Base-by-base conservation (phyloP, 2,113 vertebrate species). In the Ondatra zibethicus region DNA sequence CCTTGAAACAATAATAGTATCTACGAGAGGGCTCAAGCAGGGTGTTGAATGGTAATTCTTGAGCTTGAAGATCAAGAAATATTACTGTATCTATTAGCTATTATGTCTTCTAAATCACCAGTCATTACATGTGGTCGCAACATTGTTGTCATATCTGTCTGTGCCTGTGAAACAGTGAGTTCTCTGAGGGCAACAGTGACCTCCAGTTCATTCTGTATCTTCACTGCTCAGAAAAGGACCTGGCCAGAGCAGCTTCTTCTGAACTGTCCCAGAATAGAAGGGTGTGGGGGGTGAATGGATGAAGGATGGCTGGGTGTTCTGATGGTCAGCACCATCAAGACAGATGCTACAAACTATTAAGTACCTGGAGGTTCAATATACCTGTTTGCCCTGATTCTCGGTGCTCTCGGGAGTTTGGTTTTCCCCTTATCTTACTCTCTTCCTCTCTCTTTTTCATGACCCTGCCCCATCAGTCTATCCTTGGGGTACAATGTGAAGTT, bases 401-500 rank as follows among this genome's bases (percentile, higher is more conserved):
- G 21, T 92, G 42, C 55, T 70, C 14, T 91, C 25, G 31, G 47
- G 47, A 3, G 19, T 63, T 61, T 13, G 14, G 21, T 82, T n/a
- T n/a, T 25, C 13, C 27, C 52, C 85, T 72, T 55, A 12, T 75
- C 89, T 97, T 50, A 42, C 23, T 93, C 81, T 84, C 29, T 36
- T 0, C 13, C 72, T 96, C 39, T 85, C 58, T 85, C 47, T 88
- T 33, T 93, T 73, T 77, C 94, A 63, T 36, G 96, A 95, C 95
- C 65, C 68, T 80, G 96, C 47, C 58, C 39, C 12, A 23, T 66
- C 98, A 99, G 99, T 99, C 99, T 36, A 98, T 99, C 98, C 98
- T 99, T 73, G 99, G 99, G 0, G 99, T 99, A 17, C 99, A 99
- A 9, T 99, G 99, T 95, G 99, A 99, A 97, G 99, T 99, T 85